phyloP scores from a whole-genome alignment of 2,797 vertebrate species.

The Merluccius polli region DNA sequence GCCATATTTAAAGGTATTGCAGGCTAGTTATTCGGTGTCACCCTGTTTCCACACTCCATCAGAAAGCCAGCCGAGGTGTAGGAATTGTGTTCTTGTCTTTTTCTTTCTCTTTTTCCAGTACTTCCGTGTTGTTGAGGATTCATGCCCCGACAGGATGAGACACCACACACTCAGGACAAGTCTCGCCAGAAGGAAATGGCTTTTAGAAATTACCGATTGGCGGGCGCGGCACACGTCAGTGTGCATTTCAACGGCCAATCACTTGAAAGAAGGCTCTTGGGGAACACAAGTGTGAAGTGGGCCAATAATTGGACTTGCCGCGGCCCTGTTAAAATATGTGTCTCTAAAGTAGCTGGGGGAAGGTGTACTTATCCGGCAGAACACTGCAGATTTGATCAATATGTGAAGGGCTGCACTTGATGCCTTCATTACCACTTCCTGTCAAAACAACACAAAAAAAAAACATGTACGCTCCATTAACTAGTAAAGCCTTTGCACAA shows the following conservation, averaged over 20 bases:
- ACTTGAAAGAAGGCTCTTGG: constrained; percentile 71
- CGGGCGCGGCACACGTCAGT: constrained; percentile 62
- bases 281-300: constrained; percentile 59
- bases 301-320: constrained; percentile 67
- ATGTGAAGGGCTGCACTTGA: constrained; percentile 46
- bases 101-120: constrained; percentile 8
- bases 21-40: not conserved
- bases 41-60: not conserved
- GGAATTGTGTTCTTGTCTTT: constrained; percentile 44
- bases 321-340: constrained; percentile 57
- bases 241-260: constrained; percentile 75
- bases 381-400: constrained; percentile 49
- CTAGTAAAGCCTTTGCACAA: not conserved
- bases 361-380: constrained; percentile 49
- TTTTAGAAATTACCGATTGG: constrained; percentile 69
- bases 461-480: not conserved
- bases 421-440: constrained; percentile 28
- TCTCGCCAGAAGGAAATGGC: constrained; percentile 43
- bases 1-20: constrained; percentile 17
- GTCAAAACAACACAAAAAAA: constrained; percentile 3
- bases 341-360: constrained; percentile 25
- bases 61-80: constrained; percentile 63
- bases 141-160: constrained; percentile 65
- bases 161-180: constrained; percentile 60
- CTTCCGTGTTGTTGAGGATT: constrained; percentile 22